Conservation (phyloP, 2,888 invertebrate species). For the Didymodactylos carnosus region DNA sequence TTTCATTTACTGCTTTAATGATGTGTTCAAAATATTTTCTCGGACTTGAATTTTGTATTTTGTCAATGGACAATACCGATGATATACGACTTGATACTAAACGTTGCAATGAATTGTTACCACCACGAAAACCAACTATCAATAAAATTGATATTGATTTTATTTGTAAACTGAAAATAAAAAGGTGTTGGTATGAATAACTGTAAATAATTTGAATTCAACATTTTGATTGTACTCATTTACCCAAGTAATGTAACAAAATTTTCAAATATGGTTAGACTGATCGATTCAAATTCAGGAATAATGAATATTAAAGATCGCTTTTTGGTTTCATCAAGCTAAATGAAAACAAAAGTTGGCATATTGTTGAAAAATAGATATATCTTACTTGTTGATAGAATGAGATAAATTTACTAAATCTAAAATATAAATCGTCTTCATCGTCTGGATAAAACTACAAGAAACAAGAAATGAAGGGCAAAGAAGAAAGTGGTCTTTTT, state of each 20-base stretch:
- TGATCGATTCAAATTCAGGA: not conserved
- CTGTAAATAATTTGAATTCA: not conserved
- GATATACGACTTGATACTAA: not conserved
- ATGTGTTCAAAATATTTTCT: not conserved
- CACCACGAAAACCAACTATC: not conserved
- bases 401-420: not conserved
- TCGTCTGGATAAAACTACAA: not conserved
- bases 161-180: not conserved
- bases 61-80: not conserved
- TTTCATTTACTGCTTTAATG: not conserved
- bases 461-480: not conserved
- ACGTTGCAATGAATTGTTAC: not conserved
- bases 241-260: not conserved
- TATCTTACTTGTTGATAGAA: not conserved
- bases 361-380: not conserved
- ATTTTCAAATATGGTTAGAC: not conserved
- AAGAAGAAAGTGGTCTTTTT: not conserved
- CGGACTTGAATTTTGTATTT: not conserved
- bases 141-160: not conserved
- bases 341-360: not conserved
- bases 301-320: not conserved
- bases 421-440: not conserved
- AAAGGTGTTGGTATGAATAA: too few species aligned
- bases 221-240: too few species aligned
- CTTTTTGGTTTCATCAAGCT: not conserved